Conservation (phyloP, 2,113 vertebrate genomes). For the Eleginops maclovinus region DNA sequence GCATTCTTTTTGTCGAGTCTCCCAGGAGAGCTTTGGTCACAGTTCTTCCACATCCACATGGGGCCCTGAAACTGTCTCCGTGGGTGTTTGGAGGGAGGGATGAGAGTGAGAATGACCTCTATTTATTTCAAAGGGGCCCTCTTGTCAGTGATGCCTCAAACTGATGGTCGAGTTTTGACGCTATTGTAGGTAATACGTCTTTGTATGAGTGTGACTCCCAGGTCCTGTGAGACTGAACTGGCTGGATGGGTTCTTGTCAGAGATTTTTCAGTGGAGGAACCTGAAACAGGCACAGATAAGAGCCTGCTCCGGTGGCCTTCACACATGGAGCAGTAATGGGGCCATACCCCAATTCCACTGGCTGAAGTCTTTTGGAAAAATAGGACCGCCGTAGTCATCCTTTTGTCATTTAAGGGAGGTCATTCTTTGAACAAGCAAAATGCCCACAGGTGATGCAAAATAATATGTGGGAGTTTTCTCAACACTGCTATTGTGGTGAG, state of each 20-base stretch:
- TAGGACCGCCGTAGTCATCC: constrained; percentile 34
- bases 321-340: constrained; percentile 63
- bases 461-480: constrained; percentile 1
- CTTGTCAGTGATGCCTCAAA: constrained; percentile 63
- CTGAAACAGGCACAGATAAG: constrained; percentile 61
- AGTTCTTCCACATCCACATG: constrained; percentile 59
- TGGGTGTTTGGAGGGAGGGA: constrained; percentile 45
- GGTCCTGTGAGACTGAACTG: constrained; percentile 46
- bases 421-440: constrained; percentile 18
- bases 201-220: background rate
- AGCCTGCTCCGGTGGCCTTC: constrained; percentile 50
- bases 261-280: constrained; percentile 36
- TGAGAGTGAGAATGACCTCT: constrained; percentile 65
- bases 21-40: constrained; percentile 63
- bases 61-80: constrained; percentile 55
- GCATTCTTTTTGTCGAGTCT: constrained; percentile 35
- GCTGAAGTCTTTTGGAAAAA: constrained; percentile 49
- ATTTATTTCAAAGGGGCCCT: constrained; percentile 72
- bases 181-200: constrained; percentile 66
- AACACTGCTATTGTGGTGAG: constrained; percentile 14
- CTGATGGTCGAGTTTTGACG: constrained; percentile 70
- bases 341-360: constrained; percentile 57
- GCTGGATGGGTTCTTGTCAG: constrained; percentile 54
- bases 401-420: constrained; percentile 53
- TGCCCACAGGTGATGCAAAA: constrained; percentile 37